Base-by-base conservation (phyloP, 2,888 invertebrate genomes). In the Xanthia togata region DNA sequence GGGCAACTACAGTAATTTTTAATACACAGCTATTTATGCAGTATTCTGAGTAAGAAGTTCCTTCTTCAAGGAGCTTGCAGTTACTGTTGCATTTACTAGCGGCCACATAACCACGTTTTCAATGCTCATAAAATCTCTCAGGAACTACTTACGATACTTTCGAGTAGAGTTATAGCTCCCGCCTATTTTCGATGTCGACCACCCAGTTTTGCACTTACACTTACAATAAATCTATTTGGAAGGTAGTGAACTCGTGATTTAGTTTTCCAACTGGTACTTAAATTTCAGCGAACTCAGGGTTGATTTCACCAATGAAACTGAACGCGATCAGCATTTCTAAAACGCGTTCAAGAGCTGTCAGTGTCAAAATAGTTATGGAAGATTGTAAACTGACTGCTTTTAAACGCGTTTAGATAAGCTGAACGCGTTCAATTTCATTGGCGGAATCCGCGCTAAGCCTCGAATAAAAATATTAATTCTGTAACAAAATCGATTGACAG, bases 141-240 rank as follows among this genome's bases (percentile, higher is more conserved):
- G n/a, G 53, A 47, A 20, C 53, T 53, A 75, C 57, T 81, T 44
- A 81, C 55, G 71, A 80, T 74, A 82, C 55, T 84, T 74, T 67
- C 71, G 41, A 69, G 64, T 38, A 64, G 20, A 62, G 62, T 65
- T 67, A 70, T 75, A 67, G 71, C 38, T 71, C 26, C 26, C 35
- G 9, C 55, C 64, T 80, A 70, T 75, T 70, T 72, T 76, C 72
- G 67, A 23, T 26, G 20, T 31, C 53, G 68, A 80, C 80, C 81
- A 72, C 69, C 84, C 76, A 57, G 71, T 31, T 75, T 50, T 60
- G 76, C 76, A 80, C 81, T 82, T 82, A 80, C 53, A 75, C 53
- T 72, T 59, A 69, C 57, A 80, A 76, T 84, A 84, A 82, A 82
- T 84, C 81, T 84, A 38, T 75, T 70, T n/a, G 23, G 35, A 62